Percentiles rank a stretch among this genome's conserved stretches.
Evolutionary conservation across 1,140 invertebrate species (phyloP).

Genomic region (Bombus superbus): DNA sequence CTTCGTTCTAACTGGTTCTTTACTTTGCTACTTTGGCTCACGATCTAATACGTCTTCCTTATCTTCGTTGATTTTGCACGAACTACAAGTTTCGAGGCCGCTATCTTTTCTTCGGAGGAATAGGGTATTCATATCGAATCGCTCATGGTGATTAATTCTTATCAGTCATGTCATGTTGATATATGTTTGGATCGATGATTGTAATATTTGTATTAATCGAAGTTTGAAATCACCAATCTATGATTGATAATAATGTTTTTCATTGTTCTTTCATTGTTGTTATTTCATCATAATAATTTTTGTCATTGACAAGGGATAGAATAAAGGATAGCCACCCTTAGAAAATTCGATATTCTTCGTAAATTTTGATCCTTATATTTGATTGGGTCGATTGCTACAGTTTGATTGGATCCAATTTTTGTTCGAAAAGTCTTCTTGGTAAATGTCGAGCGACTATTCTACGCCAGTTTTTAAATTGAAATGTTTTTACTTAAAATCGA

Average conservation of each 20-base stretch:
- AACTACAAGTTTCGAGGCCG: background rate
- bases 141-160: background rate
- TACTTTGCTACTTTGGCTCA: slow-evolving; percentile 6
- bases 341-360: background rate
- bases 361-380: background rate
- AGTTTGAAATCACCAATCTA: background rate
- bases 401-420: background rate
- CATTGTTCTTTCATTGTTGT: too few species aligned
- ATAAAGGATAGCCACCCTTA: background rate
- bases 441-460: background rate
- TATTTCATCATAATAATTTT: too few species aligned
- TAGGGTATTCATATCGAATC: background rate
- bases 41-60: slow-evolving; percentile 21
- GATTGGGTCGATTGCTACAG: too few species aligned
- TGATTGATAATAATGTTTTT: background rate
- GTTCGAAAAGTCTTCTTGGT: background rate
- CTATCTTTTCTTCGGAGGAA: background rate
- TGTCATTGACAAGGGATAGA: background rate
- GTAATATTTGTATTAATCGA: too few species aligned
- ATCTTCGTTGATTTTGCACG: background rate
- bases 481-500: background rate
- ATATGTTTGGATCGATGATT: too few species aligned
- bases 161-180: background rate
- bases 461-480: too few species aligned
- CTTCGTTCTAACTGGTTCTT: slow-evolving; percentile 25